Base-by-base conservation (phyloP, 2,888 invertebrate species). In the Campaea margaritaria region DNA sequence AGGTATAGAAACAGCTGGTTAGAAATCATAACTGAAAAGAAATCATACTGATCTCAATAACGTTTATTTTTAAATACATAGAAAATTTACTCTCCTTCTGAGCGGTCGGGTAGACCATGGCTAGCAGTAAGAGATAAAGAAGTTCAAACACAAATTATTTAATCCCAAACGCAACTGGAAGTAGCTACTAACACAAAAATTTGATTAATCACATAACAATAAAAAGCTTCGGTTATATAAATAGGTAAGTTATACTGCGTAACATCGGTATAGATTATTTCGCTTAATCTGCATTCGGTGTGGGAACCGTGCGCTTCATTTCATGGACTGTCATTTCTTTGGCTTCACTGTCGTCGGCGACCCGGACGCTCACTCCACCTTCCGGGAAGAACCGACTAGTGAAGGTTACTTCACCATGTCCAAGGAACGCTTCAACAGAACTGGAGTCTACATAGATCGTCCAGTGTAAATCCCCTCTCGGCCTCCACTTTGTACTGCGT, bases 351-450 rank as follows among this genome's bases (percentile, higher is more conserved):
- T 58, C 0, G 0, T 74, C 49, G 12, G 70, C 79, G 11, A 86
- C 4, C 9, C 73, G 70, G 0, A 85, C 62, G 3, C 27, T 65
- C 1, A 85, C 62, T 0, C 64, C 58, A 0, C 75, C 74, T 10
- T 63, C 38, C 0, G 83, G 84, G 69, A 87, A 90, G 57, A 73
- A 83, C 62, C 89, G 72, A 54, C 87, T 89, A 0, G 87, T 82
- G 27, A 89, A 81, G 0, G 86, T 85, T 0, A 78, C 76, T 53
- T 86, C 86, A n/a, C 89, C 89, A 0, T 73, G 58, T 0, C 84
- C 87, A 54, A 76, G 75, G 44, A 88, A 86, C 5, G 82, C 2
- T 62, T 90, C 89, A 10, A 89, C 69, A 1, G 86, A 87, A 73
- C 89, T 89, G 0, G 82, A 75, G 48, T 90, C 90, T 1, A 89